phyloP scores from a whole-genome alignment of 2,797 vertebrate species.

The Botia kubotai region DNA sequence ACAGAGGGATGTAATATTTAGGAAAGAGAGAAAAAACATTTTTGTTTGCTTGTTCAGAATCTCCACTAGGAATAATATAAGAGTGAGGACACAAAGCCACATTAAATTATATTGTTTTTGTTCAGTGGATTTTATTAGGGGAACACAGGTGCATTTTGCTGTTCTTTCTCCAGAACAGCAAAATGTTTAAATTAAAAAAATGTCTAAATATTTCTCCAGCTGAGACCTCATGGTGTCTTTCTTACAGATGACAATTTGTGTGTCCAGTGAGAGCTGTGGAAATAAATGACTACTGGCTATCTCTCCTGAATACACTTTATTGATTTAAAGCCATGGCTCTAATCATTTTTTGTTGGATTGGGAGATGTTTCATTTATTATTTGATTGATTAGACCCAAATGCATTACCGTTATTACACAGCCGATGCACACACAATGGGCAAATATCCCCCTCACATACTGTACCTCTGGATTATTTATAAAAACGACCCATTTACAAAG shows the following conservation, averaged over 20 bases:
- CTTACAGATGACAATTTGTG: constrained; percentile 75
- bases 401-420: constrained; percentile 67
- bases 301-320: constrained; percentile 81
- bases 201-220: constrained; percentile 69
- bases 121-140: constrained; percentile 81
- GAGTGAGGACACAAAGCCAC: constrained; percentile 69
- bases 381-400: constrained; percentile 84
- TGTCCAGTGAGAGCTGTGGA: constrained; percentile 75
- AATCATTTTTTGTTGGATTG: constrained; percentile 81
- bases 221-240: constrained; percentile 64
- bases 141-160: constrained; percentile 75
- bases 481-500: background rate
- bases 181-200: no score
- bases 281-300: constrained; percentile 81
- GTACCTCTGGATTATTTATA: background rate
- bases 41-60: constrained; percentile 57
- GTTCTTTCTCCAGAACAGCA: constrained; percentile 64
- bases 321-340: constrained; percentile 81
- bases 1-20: background rate
- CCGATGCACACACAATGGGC: background rate
- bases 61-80: constrained; percentile 71
- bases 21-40: constrained; percentile 52
- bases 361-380: constrained; percentile 80
- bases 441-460: constrained; percentile 2
- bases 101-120: constrained; percentile 83